Conservation (phyloP, 2,113 vertebrate species). For the Aleadryas rufinucha region DNA sequence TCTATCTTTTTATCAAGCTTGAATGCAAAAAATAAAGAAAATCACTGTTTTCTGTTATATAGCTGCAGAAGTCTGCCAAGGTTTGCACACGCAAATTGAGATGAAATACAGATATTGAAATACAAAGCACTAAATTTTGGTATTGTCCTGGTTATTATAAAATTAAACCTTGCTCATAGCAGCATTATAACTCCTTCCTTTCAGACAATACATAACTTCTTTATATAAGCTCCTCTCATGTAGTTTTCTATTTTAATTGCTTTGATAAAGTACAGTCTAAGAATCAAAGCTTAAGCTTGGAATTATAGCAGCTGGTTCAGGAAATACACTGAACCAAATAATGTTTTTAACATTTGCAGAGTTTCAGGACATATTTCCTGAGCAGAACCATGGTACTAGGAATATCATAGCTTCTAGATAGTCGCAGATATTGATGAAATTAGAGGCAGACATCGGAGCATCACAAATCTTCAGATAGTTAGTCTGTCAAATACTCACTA, state of each 20-base stretch:
- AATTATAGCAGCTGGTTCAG: background rate
- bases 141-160: background rate
- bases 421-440: background rate
- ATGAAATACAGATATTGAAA: background rate
- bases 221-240: background rate
- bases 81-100: background rate
- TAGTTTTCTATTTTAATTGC: constrained; percentile 33
- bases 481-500: background rate
- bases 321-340: constrained; percentile 8
- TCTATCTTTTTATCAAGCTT: background rate
- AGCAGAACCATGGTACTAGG: background rate
- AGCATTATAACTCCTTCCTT: background rate
- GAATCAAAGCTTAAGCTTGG: background rate
- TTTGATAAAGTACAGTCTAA: constrained; percentile 48
- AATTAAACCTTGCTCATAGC: background rate
- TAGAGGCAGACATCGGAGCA: background rate
- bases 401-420: background rate
- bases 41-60: background rate
- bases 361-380: background rate
- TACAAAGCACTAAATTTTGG: background rate
- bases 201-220: background rate
- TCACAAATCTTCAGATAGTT: background rate
- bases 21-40: background rate
- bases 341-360: background rate
- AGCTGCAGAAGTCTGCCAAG: background rate